phyloP scores from a whole-genome alignment of 2,797 vertebrate species.

The Lepilemur septentrionalis region DNA sequence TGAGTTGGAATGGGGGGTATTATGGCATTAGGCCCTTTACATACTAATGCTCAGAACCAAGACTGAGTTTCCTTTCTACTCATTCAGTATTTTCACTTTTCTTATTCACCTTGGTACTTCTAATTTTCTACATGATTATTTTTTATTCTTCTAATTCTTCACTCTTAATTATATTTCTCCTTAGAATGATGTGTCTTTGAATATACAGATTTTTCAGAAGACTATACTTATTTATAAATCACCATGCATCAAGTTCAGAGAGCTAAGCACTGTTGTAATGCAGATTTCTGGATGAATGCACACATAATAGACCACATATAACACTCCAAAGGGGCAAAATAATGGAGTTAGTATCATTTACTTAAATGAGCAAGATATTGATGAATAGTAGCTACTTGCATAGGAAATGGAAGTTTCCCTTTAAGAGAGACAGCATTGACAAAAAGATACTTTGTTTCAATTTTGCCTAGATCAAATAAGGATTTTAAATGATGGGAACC shows the following conservation, averaged over 20 bases:
- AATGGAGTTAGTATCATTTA: background rate
- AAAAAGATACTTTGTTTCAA: background rate
- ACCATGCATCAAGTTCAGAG: background rate
- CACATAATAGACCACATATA: background rate
- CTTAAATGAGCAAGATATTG: background rate
- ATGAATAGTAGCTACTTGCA: background rate
- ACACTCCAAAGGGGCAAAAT: background rate
- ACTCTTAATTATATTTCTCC: background rate
- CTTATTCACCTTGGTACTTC: background rate
- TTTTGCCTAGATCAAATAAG: constrained; percentile 42
- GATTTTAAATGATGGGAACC: constrained; percentile 13
- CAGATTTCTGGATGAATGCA: background rate
- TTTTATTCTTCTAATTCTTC: constrained; percentile 31
- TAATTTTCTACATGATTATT: constrained; percentile 24
- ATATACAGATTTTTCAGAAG: constrained; percentile 32
- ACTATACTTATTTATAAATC: constrained; percentile 30
- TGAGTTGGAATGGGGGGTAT: background rate
- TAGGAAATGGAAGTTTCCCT: constrained; percentile 7
- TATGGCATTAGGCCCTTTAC: background rate
- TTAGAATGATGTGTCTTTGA: background rate
- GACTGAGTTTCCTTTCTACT: background rate
- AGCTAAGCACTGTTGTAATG: background rate
- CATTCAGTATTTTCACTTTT: background rate
- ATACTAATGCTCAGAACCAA: background rate
- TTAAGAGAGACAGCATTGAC: background rate